Evolutionary conservation across 2,797 vertebrate genomes (phyloP), one percentile per base, ranked within the genome.

Genomic region (Okamejei kenojei): DNA sequence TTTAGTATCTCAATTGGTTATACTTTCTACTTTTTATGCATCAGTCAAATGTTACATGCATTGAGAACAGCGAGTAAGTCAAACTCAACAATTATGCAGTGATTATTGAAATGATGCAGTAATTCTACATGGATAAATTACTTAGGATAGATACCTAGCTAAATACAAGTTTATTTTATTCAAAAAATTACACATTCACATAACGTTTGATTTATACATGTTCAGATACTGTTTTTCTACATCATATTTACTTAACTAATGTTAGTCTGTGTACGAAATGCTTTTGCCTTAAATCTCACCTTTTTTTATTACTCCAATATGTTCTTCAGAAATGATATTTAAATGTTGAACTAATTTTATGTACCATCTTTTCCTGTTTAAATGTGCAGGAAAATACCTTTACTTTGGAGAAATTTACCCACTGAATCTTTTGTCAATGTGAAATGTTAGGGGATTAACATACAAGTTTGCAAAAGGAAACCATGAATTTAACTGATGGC

Each of bases 151-250:
- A 17, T 68, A 88, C 61, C n/a, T 86, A 68, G 61, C 65, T 63
- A 88, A 88, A 9, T 88, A 32, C 63, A 88, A 88, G 63, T 88
- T 88, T 88, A 21, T 88, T 88, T 88, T 88, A 68, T 68, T 88
- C 63, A 35, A 68, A 88, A 63, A n/a, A 63, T 68, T n/a, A 88
- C 65, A 65, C n/a, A 65, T 68, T 68, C 15, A 35, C n/a, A 86
- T n/a, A 68, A 68, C 65, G 23, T 29, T 86, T 86, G n/a, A 88
- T 88, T 88, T 88, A 7, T 88, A 88, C 84, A 88, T 23, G 3
- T 65, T 68, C 63, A 35, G 17, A 84, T 61, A 88, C 21, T 84
- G 17, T 68, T 15, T 32, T 29, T 88, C 84, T 21, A 68, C 63
- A 68, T 68, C 29, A 88, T 65, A 65, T 61, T 84, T 88, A 86